Evolutionary conservation across 92 coral and sea anemone species (phyloP).

Genomic region (Epizoanthus stellaris): DNA sequence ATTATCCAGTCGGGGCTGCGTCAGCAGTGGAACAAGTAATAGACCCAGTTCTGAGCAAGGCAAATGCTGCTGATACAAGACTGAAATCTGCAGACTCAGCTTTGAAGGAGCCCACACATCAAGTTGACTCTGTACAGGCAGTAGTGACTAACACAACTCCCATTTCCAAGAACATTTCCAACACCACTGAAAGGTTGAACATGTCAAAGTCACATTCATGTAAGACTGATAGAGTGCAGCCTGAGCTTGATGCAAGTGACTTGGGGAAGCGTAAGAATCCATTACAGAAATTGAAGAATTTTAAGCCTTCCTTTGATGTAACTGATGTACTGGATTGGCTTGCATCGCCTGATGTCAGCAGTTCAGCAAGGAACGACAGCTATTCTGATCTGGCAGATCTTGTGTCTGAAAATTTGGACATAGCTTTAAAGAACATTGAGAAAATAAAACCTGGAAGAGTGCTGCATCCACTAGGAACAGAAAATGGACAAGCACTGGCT

Average conservation of each 20-base stretch:
- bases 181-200: too few relatives aligned
- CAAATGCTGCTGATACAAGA: not conserved
- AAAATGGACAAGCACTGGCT: too few relatives aligned
- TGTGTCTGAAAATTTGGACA: too few relatives aligned
- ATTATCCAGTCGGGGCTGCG: constrained; percentile 48
- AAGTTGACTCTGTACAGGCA: not conserved
- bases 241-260: not conserved
- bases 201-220: not conserved
- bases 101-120: not conserved
- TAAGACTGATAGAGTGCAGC: not conserved
- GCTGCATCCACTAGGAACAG: too few relatives aligned
- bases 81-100: not conserved
- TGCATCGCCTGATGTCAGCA: constrained; percentile 74
- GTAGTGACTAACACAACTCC: not conserved
- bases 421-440: too few relatives aligned
- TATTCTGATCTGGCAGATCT: too few relatives aligned
- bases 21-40: not conserved
- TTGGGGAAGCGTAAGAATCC: constrained; percentile 12
- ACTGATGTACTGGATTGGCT: constrained; percentile 84
- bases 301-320: constrained; percentile 89
- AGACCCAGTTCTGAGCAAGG: not conserved
- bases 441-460: too few relatives aligned
- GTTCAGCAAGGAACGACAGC: constrained; percentile 28
- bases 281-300: constrained; percentile 50
- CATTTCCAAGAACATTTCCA: not conserved